Evolutionary conservation across 2,888 invertebrate species (phyloP), one percentile per base, ranked within the genome.

Genomic region (Ichneumon xanthorius): DNA sequence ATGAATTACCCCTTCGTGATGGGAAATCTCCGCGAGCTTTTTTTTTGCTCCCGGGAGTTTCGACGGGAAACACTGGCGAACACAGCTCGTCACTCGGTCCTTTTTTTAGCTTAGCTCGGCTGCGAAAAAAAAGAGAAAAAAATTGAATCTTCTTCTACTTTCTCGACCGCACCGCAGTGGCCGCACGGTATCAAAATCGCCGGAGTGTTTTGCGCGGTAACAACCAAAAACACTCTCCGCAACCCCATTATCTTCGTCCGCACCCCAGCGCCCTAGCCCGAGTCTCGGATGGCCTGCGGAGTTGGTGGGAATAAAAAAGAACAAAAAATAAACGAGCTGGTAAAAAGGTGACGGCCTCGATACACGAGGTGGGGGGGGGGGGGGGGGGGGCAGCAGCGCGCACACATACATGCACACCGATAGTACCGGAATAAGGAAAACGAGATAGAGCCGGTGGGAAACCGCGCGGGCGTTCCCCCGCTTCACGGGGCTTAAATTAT

Each of bases 171-270:
- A 50, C 30, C 30, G 7, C 22, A 55, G 50, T 55, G 26, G 65
- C 16, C 33, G 50, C 26, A 71, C 48, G 33, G 67, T 82, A 82
- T 82, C 85, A 80, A 77, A 85, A 85, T 85, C 76, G 50, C 55
- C 76, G 11, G 76, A 72, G 72, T 79, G 76, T 85, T 85, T 82
- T 67, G 75, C 26, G 67, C 58, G 68, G 79, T 82, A 85, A 85
- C 85, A 85, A 85, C 85, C 85, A 82, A 85, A 85, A 85, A 85
- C 85, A 85, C 85, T 85, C 85, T 82, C 71, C 76, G 81, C 82
- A 76, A 82, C 80, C 82, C 85, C 85, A 85, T 85, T 82, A 85
- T 82, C 85, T 76, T 80, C 71, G 61, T 71, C 50, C 55, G 76
- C 85, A 77, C 80, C 82, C 82, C 82, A 26, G 65, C 75, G 37